Percentiles rank a stretch among this genome's conserved stretches.
phyloP scores from a whole-genome alignment of 2,797 vertebrate genomes.

The Cirrhinus molitorella region DNA sequence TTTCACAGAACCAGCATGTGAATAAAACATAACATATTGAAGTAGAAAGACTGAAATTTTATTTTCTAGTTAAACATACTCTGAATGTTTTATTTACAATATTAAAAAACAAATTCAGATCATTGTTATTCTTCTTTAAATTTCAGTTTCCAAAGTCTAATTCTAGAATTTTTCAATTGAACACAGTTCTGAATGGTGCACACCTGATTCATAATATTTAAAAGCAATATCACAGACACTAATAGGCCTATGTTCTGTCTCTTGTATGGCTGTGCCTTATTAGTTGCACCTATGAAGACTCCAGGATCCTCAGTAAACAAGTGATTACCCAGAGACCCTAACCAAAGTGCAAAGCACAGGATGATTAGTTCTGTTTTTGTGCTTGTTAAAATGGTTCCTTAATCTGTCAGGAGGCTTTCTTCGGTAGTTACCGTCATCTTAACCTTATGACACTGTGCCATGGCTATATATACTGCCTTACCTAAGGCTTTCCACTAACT shows the following conservation, averaged over 20 bases:
- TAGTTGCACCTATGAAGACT: neutral
- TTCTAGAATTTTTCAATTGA: neutral
- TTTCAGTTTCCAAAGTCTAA: neutral
- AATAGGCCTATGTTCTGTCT: neutral
- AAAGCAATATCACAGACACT: neutral
- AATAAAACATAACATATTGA: neutral
- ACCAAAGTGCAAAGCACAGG: neutral
- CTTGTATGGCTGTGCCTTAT: neutral
- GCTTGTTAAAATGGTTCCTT: conserved; percentile 63
- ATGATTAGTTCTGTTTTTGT: conserved; percentile 28
- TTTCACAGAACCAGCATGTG: neutral
- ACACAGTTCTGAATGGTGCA: neutral
- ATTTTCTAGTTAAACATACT: neutral
- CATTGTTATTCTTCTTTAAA: neutral
- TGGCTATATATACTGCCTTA: conserved; percentile 50
- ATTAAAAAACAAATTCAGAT: neutral
- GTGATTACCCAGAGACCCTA: neutral
- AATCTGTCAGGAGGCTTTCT: conserved; percentile 76
- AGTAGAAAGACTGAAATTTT: neutral
- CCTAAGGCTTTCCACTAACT: conserved; percentile 47
- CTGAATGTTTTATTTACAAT: neutral
- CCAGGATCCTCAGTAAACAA: neutral
- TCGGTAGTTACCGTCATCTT: conserved; percentile 28
- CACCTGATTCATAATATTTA: neutral
- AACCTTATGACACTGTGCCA: conserved; percentile 40